Conservation (phyloP, 2,113 vertebrate species). For the Carlito syrichta region DNA sequence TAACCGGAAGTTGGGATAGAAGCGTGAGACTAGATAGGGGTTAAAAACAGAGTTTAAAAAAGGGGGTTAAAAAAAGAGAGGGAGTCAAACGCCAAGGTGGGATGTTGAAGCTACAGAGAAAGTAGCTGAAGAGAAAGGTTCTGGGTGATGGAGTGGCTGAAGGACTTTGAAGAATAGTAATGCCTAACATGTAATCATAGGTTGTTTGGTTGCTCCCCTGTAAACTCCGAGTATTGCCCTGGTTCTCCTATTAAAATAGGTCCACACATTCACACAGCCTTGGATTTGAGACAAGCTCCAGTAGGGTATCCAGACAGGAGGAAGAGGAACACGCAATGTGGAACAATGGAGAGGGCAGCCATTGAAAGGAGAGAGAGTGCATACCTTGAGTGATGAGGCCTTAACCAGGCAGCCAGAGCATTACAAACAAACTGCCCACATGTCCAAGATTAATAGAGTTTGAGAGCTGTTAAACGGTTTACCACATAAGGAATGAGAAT, state of each 20-base stretch:
- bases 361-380: background rate
- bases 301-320: background rate
- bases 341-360: background rate
- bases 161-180: background rate
- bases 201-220: background rate
- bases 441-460: background rate
- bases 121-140: background rate
- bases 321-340: too few relatives aligned
- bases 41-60: too few relatives aligned
- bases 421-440: background rate
- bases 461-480: background rate
- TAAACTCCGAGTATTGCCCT: background rate
- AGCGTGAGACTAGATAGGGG: background rate
- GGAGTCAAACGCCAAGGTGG: background rate
- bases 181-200: background rate
- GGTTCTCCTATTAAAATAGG: background rate
- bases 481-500: constrained; percentile 23
- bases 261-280: background rate
- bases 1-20: background rate
- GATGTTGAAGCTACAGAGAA: background rate
- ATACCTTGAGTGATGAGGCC: background rate
- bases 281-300: background rate
- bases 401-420: background rate
- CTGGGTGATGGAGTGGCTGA: background rate
- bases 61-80: background rate